These are phyloP conservation scores for Albula goreensis DNA, from an alignment of 2,113 vertebrate genomes.

Conservation along the genomic window DNA sequence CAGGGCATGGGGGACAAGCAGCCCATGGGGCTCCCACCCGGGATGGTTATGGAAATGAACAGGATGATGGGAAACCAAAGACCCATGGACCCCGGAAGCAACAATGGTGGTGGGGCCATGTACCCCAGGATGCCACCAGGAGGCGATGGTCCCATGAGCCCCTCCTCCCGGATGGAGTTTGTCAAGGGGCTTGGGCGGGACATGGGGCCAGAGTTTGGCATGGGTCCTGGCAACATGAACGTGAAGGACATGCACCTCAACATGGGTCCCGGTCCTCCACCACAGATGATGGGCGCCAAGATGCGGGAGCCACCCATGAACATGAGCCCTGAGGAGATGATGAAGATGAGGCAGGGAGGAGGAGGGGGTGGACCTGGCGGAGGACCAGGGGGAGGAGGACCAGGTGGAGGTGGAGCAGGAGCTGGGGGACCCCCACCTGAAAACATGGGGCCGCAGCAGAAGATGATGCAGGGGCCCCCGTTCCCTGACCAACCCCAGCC, in stretches of 20 bases:
- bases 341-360: slow-evolving; percentile 80
- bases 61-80: slow-evolving; percentile 90
- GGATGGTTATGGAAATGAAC: slow-evolving; percentile 91
- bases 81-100: slow-evolving; percentile 86
- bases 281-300: slow-evolving; percentile 82
- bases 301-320: slow-evolving; percentile 83
- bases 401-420: slow-evolving; percentile 71
- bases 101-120: slow-evolving; percentile 77
- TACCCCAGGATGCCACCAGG: slow-evolving; percentile 86
- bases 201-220: slow-evolving; percentile 83
- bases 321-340: slow-evolving; percentile 86
- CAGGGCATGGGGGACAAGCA: slow-evolving; percentile 90
- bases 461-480: slow-evolving; percentile 82
- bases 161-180: slow-evolving; percentile 88
- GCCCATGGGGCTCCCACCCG: slow-evolving; percentile 87
- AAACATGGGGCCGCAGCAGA: slow-evolving; percentile 85
- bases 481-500: slow-evolving; percentile 87
- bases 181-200: slow-evolving; percentile 79
- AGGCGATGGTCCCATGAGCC: slow-evolving; percentile 91
- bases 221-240: slow-evolving; percentile 81
- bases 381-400: slow-evolving; percentile 74
- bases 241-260: slow-evolving; percentile 70
- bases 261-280: slow-evolving; percentile 82
- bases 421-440: slow-evolving; percentile 80
- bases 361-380: slow-evolving; percentile 66